These are phyloP conservation scores for Drosophila maculinotata DNA, from an alignment of 2,888 invertebrate species.

Conservation along the genomic window DNA sequence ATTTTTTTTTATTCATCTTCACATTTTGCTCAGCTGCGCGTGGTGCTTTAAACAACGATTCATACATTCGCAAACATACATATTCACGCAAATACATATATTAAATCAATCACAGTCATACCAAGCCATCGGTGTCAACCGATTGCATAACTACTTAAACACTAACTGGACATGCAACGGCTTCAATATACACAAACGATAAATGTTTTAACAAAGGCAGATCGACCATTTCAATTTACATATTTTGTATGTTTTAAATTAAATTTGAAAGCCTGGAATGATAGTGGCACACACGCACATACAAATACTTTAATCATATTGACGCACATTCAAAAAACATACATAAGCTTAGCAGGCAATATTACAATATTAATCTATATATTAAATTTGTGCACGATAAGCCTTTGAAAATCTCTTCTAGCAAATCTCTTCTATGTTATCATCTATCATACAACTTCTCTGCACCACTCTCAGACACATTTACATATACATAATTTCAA, in stretches of 20 bases:
- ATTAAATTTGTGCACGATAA: slow-evolving; percentile 66
- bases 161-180: slow-evolving; percentile 18
- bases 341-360: slow-evolving; percentile 23
- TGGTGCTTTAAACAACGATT: slow-evolving; percentile 63
- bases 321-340: slow-evolving; percentile 29
- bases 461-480: slow-evolving; percentile 25
- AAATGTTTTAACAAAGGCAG: slow-evolving; percentile 29
- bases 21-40: slow-evolving; percentile 65
- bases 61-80: slow-evolving; percentile 11
- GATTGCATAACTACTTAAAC: slow-evolving; percentile 16
- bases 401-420: slow-evolving; percentile 14
- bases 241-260: slow-evolving; percentile 8
- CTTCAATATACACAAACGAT: not conserved
- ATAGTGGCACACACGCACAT: slow-evolving; percentile 41
- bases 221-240: slow-evolving; percentile 29
- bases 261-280: slow-evolving; percentile 52
- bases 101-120: slow-evolving; percentile 29
- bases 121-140: slow-evolving; percentile 17
- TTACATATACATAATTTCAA: slow-evolving; percentile 12
- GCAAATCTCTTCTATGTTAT: slow-evolving; percentile 16
- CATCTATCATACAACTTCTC: slow-evolving; percentile 9
- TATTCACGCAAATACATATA: slow-evolving; percentile 23
- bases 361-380: slow-evolving; percentile 34
- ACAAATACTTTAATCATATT: slow-evolving; percentile 50
- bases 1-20: slow-evolving; percentile 30